Evolutionary conservation across 1,140 invertebrate genomes (phyloP).

Genomic region (Drosophila parvula): DNA sequence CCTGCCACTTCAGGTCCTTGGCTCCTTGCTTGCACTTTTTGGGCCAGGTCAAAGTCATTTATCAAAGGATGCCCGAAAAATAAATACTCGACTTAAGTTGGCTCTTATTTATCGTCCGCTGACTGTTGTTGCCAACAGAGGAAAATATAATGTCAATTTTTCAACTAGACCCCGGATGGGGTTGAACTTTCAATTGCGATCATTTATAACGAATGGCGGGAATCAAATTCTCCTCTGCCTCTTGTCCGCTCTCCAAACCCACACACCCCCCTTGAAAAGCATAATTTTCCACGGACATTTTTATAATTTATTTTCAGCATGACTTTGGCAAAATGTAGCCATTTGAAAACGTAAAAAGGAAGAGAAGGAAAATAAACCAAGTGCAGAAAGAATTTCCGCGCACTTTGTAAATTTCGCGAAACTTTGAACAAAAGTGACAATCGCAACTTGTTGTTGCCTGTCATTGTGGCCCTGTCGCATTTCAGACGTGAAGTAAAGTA

Average conservation of each 20-base stretch:
- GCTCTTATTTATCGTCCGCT: slow-evolving; percentile 66
- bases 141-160: slow-evolving; percentile 72
- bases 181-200: slow-evolving; percentile 77
- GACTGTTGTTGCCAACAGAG: slow-evolving; percentile 41
- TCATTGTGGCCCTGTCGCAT: slow-evolving; percentile 42
- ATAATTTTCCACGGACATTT: slow-evolving; percentile 48
- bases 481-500: slow-evolving; percentile 51
- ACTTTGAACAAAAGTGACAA: slow-evolving; percentile 59
- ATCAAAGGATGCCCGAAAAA: slow-evolving; percentile 66
- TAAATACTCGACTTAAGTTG: slow-evolving; percentile 64
- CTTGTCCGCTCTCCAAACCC: not conserved
- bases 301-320: slow-evolving; percentile 64
- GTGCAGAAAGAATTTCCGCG: slow-evolving; percentile 23
- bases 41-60: slow-evolving; percentile 69
- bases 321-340: slow-evolving; percentile 53
- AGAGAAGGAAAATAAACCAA: slow-evolving; percentile 1
- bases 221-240: slow-evolving; percentile 22
- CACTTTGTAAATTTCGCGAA: slow-evolving; percentile 38
- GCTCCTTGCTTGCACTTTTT: slow-evolving; percentile 13
- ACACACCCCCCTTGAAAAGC: slow-evolving; percentile 15
- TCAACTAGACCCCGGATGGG: slow-evolving; percentile 53
- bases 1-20: not conserved
- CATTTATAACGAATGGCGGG: slow-evolving; percentile 45
- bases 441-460: slow-evolving; percentile 61
- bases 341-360: slow-evolving; percentile 4